These are phyloP conservation scores for Drosophila gunungcola DNA, from an alignment of 1,140 invertebrate species.

Conservation along the genomic window DNA sequence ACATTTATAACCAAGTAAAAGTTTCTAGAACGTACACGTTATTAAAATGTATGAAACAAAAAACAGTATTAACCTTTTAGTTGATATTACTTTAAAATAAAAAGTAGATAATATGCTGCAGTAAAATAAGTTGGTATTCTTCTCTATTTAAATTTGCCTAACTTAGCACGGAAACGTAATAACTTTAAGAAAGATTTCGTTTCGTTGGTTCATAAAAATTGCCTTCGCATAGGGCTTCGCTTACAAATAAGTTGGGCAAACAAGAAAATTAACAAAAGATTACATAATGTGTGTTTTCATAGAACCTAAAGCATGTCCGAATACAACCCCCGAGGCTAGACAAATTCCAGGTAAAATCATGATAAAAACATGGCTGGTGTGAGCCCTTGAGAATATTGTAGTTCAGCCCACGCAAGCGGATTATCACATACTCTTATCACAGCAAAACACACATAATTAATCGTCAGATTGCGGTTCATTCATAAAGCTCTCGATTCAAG, in stretches of 20 bases:
- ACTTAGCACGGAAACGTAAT: too few relatives aligned
- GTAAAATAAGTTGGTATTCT: too few relatives aligned
- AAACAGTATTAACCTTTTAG: too few relatives aligned
- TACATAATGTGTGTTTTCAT: conserved; percentile 26
- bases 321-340: neutral
- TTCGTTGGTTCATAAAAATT: neutral
- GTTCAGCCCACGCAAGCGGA: conserved; percentile 13
- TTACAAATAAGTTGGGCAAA: conserved; percentile 32
- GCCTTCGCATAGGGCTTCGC: conserved; percentile 7
- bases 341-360: conserved; percentile 20
- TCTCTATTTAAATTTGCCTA: too few relatives aligned
- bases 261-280: conserved; percentile 29
- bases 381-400: conserved; percentile 42
- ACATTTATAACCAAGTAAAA: too few relatives aligned
- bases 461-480: conserved; percentile 33
- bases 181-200: neutral
- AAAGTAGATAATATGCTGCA: too few relatives aligned
- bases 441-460: conserved; percentile 18
- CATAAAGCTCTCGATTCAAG: conserved; percentile 22
- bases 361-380: conserved; percentile 16
- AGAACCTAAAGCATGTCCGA: conserved; percentile 2
- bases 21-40: too few relatives aligned
- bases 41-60: too few relatives aligned
- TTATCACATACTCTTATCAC: conserved; percentile 33
- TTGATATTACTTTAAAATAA: too few relatives aligned